A percentile compares a stretch with the other conserved stretches of the same genome.
Conservation (phyloP, 2,113 vertebrate species). For the Urocynchramus pylzowi region DNA sequence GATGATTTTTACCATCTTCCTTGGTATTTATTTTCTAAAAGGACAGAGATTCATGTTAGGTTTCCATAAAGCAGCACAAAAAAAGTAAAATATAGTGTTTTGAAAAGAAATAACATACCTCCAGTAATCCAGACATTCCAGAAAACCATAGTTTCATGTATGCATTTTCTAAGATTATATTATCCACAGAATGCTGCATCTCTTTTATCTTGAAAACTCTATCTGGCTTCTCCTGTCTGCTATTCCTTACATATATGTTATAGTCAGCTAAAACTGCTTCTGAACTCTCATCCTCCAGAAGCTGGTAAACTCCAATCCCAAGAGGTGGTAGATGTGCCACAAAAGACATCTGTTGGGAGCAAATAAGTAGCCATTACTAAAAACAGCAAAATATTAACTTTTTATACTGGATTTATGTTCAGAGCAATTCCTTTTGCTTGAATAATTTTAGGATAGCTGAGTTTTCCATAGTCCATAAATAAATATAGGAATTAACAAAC, state of each 20-base stretch:
- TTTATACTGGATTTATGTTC: background rate
- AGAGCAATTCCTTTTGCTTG: background rate
- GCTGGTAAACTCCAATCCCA: slow-evolving; percentile 80
- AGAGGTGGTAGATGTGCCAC: slow-evolving; percentile 80
- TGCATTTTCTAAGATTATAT: slow-evolving; percentile 80
- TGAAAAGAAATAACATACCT: slow-evolving; percentile 72
- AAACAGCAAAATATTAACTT: background rate
- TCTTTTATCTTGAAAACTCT: slow-evolving; percentile 77
- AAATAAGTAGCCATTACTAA: background rate
- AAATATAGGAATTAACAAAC: background rate
- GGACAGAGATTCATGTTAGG: background rate
- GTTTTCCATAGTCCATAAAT: background rate
- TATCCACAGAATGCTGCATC: slow-evolving; percentile 48
- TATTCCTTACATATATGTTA: slow-evolving; percentile 58
- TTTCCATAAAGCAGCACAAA: background rate
- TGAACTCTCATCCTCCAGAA: slow-evolving; percentile 70
- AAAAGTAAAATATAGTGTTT: background rate
- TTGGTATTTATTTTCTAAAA: slow-evolving; percentile 79
- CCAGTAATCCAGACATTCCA: slow-evolving; percentile 78
- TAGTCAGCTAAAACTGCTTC: slow-evolving; percentile 75
- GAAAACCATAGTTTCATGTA: slow-evolving; percentile 82
- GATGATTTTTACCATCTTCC: slow-evolving; percentile 73
- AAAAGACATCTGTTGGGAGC: slow-evolving; percentile 80
- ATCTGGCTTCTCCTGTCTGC: background rate
- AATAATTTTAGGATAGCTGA: background rate